A percentile compares a stretch with the other conserved stretches of the same genome.
Conservation (phyloP, 2,888 invertebrate species). For the Andrena chrysosceles region DNA sequence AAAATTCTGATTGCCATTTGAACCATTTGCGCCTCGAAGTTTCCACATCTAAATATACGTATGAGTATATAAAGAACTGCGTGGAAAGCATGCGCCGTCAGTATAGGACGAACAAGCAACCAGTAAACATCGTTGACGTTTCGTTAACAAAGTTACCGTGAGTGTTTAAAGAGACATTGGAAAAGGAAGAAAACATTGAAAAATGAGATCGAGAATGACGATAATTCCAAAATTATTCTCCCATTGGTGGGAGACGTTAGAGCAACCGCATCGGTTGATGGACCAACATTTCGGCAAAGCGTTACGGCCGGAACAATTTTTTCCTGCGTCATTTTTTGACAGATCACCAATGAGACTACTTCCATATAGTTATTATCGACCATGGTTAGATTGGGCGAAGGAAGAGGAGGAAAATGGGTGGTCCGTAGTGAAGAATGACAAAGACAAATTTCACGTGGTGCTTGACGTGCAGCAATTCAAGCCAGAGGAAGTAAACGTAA, state of each 20-base stretch:
- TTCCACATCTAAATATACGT: not conserved
- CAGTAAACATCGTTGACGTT: not conserved
- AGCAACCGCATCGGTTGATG: constrained; percentile 84
- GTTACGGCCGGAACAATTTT: constrained; percentile 71
- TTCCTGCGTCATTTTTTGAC: constrained; percentile 52
- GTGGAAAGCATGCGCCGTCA: constrained; percentile 5
- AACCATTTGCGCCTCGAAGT: not conserved
- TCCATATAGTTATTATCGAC: constrained; percentile 54
- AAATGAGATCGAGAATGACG: constrained; percentile 87
- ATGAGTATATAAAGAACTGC: constrained; percentile 45
- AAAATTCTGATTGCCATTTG: not conserved
- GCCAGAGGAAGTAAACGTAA: constrained; percentile 92
- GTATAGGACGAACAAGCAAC: constrained; percentile 19
- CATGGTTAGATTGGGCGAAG: constrained; percentile 69
- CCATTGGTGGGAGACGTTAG: constrained; percentile 94
- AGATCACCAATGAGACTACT: constrained; percentile 64
- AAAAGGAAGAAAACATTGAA: not conserved
- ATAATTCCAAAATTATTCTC: constrained; percentile 93
- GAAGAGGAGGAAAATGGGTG: constrained; percentile 88
- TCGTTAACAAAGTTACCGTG: not conserved
- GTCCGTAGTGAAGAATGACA: constrained; percentile 90
- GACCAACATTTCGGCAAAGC: constrained; percentile 80
- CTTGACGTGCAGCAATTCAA: constrained; percentile 92
- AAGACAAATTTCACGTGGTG: constrained; percentile 89
- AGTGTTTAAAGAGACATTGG: not conserved